These are phyloP conservation scores for Ctena decussata DNA, from an alignment of 2,888 invertebrate species.

Conservation along the genomic window DNA sequence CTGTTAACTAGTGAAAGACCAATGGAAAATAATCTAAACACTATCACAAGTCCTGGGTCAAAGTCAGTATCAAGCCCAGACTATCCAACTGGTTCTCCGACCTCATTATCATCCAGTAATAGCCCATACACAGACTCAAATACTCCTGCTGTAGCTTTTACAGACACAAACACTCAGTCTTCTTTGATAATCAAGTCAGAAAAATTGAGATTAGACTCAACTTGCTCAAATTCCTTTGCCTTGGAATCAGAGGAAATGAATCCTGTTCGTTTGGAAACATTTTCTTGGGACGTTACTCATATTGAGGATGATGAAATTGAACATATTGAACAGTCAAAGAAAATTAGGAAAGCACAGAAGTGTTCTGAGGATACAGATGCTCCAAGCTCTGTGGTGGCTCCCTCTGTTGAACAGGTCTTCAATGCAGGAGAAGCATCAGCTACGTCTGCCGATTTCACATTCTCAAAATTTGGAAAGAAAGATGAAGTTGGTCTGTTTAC, in stretches of 20 bases:
- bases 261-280: slow-evolving; percentile 25
- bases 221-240: slow-evolving; percentile 1
- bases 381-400: slow-evolving; percentile 61
- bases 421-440: slow-evolving; percentile 70
- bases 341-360: slow-evolving; percentile 73
- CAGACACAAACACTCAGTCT: slow-evolving; percentile 73
- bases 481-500: slow-evolving; percentile 57
- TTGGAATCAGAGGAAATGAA: slow-evolving; percentile 20
- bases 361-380: slow-evolving; percentile 68
- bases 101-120: slow-evolving; percentile 33
- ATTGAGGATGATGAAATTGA: slow-evolving; percentile 50
- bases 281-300: slow-evolving; percentile 61
- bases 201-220: slow-evolving; percentile 72
- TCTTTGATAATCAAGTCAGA: slow-evolving; percentile 76
- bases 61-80: slow-evolving; percentile 61
- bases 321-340: slow-evolving; percentile 54
- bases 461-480: slow-evolving; percentile 76
- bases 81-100: slow-evolving; percentile 58
- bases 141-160: slow-evolving; percentile 20
- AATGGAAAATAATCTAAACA: slow-evolving; percentile 43
- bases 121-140: slow-evolving; percentile 53
- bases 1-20: slow-evolving; percentile 50
- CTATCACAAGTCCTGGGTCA: slow-evolving; percentile 41
- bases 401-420: slow-evolving; percentile 74
- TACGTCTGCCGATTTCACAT: slow-evolving; percentile 75